phyloP scores from a whole-genome alignment of 2,888 invertebrate genomes.

The Mamestra brassicae region DNA sequence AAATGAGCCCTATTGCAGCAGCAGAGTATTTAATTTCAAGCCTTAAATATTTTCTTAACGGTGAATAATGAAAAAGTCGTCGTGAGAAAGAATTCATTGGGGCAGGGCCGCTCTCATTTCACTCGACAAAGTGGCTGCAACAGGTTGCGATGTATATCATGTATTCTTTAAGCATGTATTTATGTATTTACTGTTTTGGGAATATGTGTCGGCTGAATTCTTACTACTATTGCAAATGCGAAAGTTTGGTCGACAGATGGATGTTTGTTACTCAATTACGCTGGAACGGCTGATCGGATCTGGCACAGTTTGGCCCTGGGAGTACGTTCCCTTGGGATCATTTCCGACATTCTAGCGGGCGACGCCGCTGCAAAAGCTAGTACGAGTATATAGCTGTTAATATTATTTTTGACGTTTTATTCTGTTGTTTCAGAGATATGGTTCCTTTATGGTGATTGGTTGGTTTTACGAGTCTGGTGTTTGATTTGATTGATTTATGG shows the following conservation, averaged over 20 bases:
- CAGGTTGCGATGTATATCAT: slow-evolving; percentile 55
- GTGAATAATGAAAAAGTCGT: slow-evolving; percentile 50
- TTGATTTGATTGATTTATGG: slow-evolving; percentile 18
- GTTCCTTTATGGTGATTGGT: slow-evolving; percentile 42
- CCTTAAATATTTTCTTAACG: slow-evolving; percentile 37
- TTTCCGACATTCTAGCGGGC: no score
- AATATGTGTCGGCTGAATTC: slow-evolving; percentile 19
- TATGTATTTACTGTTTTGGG: slow-evolving; percentile 39
- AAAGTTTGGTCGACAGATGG: no score
- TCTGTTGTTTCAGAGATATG: slow-evolving; percentile 9
- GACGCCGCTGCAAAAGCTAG: no score
- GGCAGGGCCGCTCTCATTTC: slow-evolving; percentile 48
- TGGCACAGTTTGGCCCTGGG: no score
- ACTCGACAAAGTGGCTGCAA: slow-evolving; percentile 51
- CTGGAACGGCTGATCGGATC: no score
- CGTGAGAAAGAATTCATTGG: slow-evolving; percentile 55
- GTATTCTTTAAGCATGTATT: slow-evolving; percentile 46
- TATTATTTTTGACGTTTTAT: slow-evolving; percentile 24
- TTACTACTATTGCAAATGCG: no score
- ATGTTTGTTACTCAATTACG: no score
- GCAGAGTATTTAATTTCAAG: slow-evolving; percentile 52
- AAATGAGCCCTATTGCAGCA: slow-evolving; percentile 25
- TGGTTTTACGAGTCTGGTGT: slow-evolving; percentile 5
- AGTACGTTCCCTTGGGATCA: no score
- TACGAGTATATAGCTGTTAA: not conserved